phyloP scores from a whole-genome alignment of 2,797 vertebrate species.

The Selene dorsalis region DNA sequence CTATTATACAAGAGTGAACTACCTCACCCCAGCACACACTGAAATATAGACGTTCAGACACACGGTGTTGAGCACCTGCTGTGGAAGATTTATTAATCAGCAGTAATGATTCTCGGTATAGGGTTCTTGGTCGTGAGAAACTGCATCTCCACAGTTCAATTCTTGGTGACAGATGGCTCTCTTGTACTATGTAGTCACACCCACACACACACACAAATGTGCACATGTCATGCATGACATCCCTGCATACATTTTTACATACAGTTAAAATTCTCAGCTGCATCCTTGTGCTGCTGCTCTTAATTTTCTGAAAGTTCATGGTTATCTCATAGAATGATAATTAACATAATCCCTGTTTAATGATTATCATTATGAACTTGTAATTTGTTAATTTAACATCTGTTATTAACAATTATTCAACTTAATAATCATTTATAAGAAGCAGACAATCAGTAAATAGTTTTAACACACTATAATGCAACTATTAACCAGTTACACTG shows the following conservation, averaged over 20 bases:
- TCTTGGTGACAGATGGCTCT: constrained; percentile 47
- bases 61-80: constrained; percentile 59
- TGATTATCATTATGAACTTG: neutral
- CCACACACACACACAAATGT: constrained; percentile 14
- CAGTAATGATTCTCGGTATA: constrained; percentile 51
- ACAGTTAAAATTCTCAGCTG: constrained; percentile 43
- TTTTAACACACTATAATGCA: neutral
- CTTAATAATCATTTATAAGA: neutral
- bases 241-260: constrained; percentile 3
- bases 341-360: neutral
- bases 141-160: constrained; percentile 56
- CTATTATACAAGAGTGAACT: constrained; percentile 20
- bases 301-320: constrained; percentile 21
- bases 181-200: neutral
- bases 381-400: neutral
- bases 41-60: constrained; percentile 23
- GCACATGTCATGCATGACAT: constrained; percentile 18
- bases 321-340: constrained; percentile 1
- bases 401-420: neutral
- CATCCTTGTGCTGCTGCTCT: constrained; percentile 43
- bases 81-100: constrained; percentile 58
- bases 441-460: neutral
- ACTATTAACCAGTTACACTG: too few relatives aligned
- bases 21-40: neutral
- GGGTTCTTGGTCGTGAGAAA: constrained; percentile 59